Conservation (phyloP, 2,797 vertebrate genomes). For the Malurus splendens region DNA sequence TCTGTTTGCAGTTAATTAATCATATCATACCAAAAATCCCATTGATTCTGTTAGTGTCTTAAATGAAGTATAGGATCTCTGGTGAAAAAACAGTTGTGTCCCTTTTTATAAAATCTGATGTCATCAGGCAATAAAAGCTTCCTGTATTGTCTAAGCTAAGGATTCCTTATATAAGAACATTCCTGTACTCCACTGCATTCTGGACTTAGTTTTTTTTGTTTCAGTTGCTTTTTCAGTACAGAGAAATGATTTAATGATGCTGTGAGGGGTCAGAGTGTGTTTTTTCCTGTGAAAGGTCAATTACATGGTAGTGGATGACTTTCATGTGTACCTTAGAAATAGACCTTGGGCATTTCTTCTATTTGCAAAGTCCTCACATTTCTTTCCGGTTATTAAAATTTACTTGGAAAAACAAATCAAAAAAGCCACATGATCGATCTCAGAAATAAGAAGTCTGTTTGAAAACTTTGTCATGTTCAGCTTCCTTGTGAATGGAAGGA, state of each 20-base stretch:
- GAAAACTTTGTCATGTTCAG: background rate
- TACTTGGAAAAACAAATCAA: background rate
- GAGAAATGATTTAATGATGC: background rate
- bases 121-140: background rate
- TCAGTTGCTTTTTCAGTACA: background rate
- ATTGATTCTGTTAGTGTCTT: background rate
- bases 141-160: background rate
- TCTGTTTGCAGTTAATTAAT: background rate
- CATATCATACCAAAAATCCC: background rate
- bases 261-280: background rate
- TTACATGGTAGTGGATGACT: background rate
- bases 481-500: background rate
- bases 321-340: accelerated
- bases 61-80: background rate
- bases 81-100: background rate
- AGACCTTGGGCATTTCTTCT: background rate
- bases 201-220: background rate
- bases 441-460: background rate
- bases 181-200: background rate
- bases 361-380: background rate
- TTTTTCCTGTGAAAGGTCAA: background rate
- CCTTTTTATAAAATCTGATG: background rate
- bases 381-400: background rate
- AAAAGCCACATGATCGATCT: background rate
- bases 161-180: background rate